These are phyloP conservation scores for Brotula barbata DNA, from an alignment of 2,797 vertebrate genomes.

Conservation along the genomic window DNA sequence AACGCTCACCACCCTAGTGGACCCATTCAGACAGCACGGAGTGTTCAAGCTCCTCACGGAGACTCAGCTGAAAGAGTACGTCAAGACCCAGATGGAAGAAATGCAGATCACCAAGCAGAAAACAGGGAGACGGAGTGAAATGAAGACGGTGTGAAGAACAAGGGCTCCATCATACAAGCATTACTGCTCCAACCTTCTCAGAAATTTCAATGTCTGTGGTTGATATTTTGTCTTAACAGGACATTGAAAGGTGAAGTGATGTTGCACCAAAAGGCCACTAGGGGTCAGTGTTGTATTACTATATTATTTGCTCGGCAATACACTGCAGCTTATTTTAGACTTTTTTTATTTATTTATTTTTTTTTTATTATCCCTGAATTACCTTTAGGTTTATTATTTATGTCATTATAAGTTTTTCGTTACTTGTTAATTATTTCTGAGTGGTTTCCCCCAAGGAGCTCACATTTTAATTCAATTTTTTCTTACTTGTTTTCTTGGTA, in stretches of 20 bases:
- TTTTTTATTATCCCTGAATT: background rate
- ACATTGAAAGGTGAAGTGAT: constrained; percentile 5
- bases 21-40: constrained; percentile 53
- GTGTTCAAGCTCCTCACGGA: constrained; percentile 72
- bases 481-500: too few relatives aligned
- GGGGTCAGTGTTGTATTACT: constrained; percentile 63
- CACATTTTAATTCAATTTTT: too few relatives aligned
- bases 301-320: too few relatives aligned
- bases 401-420: background rate
- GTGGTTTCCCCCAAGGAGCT: too few relatives aligned
- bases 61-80: constrained; percentile 60
- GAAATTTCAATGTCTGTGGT: too few relatives aligned
- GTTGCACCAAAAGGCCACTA: constrained; percentile 46
- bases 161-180: too few relatives aligned
- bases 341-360: background rate
- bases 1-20: too few relatives aligned
- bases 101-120: constrained; percentile 1
- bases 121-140: background rate
- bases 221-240: too few relatives aligned
- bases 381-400: too few relatives aligned
- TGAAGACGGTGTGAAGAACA: background rate
- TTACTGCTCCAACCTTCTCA: too few relatives aligned
- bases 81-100: constrained; percentile 38
- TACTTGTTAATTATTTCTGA: background rate
- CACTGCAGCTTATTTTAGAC: too few relatives aligned